phyloP scores from a whole-genome alignment of 2,113 vertebrate species.

The Cairina moschata region DNA sequence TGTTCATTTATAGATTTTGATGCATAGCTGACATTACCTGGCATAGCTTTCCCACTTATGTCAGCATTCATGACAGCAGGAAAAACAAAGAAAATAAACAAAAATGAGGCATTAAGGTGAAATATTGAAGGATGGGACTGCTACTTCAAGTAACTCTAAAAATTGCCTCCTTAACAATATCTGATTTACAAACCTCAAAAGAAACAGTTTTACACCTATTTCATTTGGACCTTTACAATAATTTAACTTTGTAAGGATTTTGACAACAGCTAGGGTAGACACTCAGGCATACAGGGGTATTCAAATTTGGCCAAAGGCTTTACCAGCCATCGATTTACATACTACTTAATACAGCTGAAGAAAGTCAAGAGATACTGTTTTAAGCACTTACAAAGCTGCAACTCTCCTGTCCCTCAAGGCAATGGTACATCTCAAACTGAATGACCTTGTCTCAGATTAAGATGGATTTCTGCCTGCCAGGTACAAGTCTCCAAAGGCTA shows the following conservation, averaged over 20 bases:
- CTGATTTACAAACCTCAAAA: not conserved
- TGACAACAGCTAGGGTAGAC: not conserved
- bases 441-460: not conserved
- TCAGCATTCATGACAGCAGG: slow-evolving; percentile 81
- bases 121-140: slow-evolving; percentile 41
- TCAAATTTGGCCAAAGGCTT: not conserved
- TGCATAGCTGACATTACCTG: slow-evolving; percentile 79
- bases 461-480: slow-evolving; percentile 17
- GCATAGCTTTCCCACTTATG: slow-evolving; percentile 80
- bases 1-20: slow-evolving; percentile 24
- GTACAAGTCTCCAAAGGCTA: not conserved
- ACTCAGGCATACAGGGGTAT: not conserved
- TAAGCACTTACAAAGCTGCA: slow-evolving; percentile 14
- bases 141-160: slow-evolving; percentile 6
- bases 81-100: slow-evolving; percentile 80
- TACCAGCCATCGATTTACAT: not conserved
- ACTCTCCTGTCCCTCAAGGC: not conserved
- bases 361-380: not conserved
- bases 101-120: slow-evolving; percentile 70
- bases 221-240: not conserved
- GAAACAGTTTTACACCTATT: not conserved
- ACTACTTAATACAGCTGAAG: not conserved
- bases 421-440: not conserved
- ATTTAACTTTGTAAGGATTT: not conserved
- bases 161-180: slow-evolving; percentile 29